Evolutionary conservation across 2,888 invertebrate species (phyloP), one percentile per base, ranked within the genome.

Genomic region (Drosophila lacicola): DNA sequence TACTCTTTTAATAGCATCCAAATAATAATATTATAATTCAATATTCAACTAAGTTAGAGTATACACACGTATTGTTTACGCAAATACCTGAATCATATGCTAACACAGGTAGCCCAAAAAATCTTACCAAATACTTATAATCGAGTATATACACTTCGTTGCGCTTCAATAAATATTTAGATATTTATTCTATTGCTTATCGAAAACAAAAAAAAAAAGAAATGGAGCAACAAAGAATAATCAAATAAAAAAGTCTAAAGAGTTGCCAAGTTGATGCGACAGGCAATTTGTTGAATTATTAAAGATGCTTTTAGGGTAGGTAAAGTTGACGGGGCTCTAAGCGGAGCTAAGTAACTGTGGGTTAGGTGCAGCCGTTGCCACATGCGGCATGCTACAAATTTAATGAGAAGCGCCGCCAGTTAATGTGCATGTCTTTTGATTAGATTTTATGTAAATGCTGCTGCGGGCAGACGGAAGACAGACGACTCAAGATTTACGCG

Each of bases 361-460:
- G 51, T 45, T 76, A 84, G 79, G 87, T 80, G 74, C 74, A 70
- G 45, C 14, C 33, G 36, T 17, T 36, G 51, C 33, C 50, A 61
- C 71, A 64, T 68, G 55, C 54, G 62, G 42, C 70, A 70, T 76
- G 72, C 56, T 88, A 70, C 80, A 86, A 84, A 67, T 88, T 88
- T 88, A 71, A 84, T 88, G 83, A 86, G 83, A 36, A 8, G 63
- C 57, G 29, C 51, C 66, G 83, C 53, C 83, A 74, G 86, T 82
- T 88, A 86, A 86, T 80, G 73, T 86, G 78, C 81, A 75, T 67
- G 84, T 70, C 80, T 82, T 86, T 88, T 86, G 89, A 84, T 84
- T 84, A 86, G 89, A 86, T 88, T 86, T 88, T 76, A 84, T 83
- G 89, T 83, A 83, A 83, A 88, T 88, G 87, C 80, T 88, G 83